Base-by-base conservation (phyloP, 2,888 invertebrate species). In the Gastracanthus pulcherrimus region DNA sequence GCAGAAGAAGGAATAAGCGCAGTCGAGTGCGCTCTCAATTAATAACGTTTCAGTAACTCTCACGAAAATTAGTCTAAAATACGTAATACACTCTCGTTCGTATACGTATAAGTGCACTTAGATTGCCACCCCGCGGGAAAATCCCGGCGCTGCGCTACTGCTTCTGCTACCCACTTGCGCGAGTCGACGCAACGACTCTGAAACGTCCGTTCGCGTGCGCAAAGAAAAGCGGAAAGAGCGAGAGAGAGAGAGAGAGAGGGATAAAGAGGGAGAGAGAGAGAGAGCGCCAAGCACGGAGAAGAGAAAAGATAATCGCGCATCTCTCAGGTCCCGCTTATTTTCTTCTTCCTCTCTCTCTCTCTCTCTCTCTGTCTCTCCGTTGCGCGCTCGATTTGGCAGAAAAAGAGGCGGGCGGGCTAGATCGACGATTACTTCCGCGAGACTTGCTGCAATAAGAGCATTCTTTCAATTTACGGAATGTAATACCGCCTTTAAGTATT, bases 401-500 rank as follows among this genome's bases (percentile, higher is more conserved):
- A 72, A 71, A 76, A 55, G 67, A 26, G 55, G 38, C 16, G 64
- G n/a, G 51, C 29, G 16, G 41, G 29, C 16, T 69, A 31, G 71
- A 76, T 80, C 81, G 81, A 26, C 76, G 67, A 81, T 79, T 79
- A 77, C 79, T 82, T 82, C 79, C 79, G 67, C 82, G 67, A 75
- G 76, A 82, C 58, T 76, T 71, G 64, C 64, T 72, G 80, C 82
- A 82, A 80, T 82, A 82, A 77, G 80, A 69, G 77, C 82, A 82
- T 77, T 82, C 82, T 77, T 80, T 76, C 80, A 82, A 82, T 82
- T 80, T 82, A 77, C 80, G 77, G 74, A 77, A 80, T 78, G 78
- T 82, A 82, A 81, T 81, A 81, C 74, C 55, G 66, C 48, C 64
- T 77, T 81, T 81, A 81, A 81, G 81, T 62, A 81, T 81, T 81